phyloP scores from a whole-genome alignment of 2,113 vertebrate genomes.

The Microtus pennsylvanicus region DNA sequence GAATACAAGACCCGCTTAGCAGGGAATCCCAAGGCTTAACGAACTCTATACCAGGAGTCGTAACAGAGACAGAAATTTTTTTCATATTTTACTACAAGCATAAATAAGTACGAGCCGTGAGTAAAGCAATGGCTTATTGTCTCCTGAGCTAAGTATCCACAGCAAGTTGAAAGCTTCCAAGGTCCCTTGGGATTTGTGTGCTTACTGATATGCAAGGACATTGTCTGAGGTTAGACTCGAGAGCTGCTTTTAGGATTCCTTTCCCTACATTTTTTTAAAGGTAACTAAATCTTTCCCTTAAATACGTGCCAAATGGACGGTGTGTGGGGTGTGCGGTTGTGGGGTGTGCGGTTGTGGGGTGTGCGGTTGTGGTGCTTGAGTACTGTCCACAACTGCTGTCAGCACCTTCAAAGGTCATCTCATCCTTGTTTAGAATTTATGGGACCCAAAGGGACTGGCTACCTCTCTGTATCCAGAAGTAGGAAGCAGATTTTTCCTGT shows the following conservation, averaged over 20 bases:
- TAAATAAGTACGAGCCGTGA: neutral
- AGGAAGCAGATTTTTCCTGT: neutral
- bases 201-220: neutral
- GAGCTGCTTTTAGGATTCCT: neutral
- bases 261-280: neutral
- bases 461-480: neutral
- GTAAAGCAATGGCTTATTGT: neutral
- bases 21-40: neutral
- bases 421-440: neutral
- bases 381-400: neutral
- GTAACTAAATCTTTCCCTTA: neutral
- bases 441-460: neutral
- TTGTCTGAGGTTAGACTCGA: neutral
- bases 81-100: neutral
- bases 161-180: constrained; percentile 29
- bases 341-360: too few species aligned
- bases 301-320: neutral
- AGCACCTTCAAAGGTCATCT: neutral
- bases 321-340: neutral
- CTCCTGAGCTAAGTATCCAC: neutral
- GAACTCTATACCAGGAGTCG: neutral
- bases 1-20: neutral
- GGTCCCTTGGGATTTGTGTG: neutral
- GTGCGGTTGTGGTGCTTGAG: neutral
- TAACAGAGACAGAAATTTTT: neutral